phyloP scores from a whole-genome alignment of 2,113 vertebrate genomes.

The Eptesicus fuscus region DNA sequence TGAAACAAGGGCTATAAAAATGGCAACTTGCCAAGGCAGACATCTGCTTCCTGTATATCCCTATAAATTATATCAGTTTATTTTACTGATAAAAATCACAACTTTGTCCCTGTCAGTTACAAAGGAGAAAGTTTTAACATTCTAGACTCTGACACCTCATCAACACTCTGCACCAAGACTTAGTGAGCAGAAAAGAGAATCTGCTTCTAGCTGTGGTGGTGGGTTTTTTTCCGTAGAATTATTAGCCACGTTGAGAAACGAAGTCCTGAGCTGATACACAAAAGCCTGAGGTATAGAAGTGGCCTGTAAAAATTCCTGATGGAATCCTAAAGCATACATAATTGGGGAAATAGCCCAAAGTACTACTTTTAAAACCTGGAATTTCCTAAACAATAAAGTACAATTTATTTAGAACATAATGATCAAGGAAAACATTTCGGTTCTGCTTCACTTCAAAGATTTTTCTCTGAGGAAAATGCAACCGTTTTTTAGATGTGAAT shows the following conservation, averaged over 20 bases:
- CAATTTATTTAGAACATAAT: background rate
- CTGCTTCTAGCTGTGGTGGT: background rate
- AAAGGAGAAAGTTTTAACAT: slow-evolving; percentile 25
- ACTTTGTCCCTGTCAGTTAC: slow-evolving; percentile 52
- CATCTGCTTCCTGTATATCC: slow-evolving; percentile 68
- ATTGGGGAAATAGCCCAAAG: background rate
- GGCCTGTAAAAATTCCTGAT: background rate
- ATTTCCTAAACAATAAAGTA: background rate
- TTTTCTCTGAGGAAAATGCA: background rate
- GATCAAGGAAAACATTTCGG: background rate
- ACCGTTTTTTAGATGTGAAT: background rate
- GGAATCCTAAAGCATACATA: background rate
- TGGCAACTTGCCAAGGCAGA: slow-evolving; percentile 71
- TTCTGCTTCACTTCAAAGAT: slow-evolving; percentile 35
- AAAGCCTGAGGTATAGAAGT: background rate
- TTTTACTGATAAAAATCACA: slow-evolving; percentile 61
- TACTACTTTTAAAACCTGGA: slow-evolving; percentile 1
- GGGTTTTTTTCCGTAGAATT: background rate
- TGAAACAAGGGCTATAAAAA: slow-evolving; percentile 58
- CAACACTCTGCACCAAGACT: background rate
- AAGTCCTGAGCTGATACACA: background rate
- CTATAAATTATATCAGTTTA: slow-evolving; percentile 64
- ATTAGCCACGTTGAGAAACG: background rate
- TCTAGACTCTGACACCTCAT: background rate
- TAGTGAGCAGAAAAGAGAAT: background rate